phyloP scores from a whole-genome alignment of 2,888 invertebrate species.

The Chydorus sphaericus region DNA sequence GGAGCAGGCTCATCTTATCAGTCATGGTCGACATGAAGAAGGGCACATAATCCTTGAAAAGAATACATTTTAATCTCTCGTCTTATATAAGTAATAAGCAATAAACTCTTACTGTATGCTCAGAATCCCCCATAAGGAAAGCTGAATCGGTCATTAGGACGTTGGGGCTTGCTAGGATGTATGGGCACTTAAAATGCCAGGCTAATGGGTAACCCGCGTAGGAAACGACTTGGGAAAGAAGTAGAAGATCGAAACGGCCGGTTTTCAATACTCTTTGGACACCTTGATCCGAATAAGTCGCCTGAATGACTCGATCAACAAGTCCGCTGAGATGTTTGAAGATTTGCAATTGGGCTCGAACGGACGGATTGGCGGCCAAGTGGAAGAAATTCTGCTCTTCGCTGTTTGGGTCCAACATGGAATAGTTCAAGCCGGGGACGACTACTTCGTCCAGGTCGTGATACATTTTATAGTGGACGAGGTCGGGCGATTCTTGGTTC shows the following conservation, averaged over 20 bases:
- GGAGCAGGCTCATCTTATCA: slow-evolving; percentile 36
- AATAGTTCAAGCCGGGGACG: neutral
- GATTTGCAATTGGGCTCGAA: neutral
- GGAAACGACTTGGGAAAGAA: neutral
- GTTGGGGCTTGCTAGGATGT: slow-evolving; percentile 24
- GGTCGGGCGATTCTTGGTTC: neutral
- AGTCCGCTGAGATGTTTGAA: neutral
- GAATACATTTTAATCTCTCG: slow-evolving; percentile 27
- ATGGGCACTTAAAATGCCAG: slow-evolving; percentile 24
- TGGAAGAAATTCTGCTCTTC: neutral
- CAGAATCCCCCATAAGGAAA: slow-evolving; percentile 14
- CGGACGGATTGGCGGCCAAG: neutral
- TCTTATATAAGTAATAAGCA: neutral
- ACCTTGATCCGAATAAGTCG: neutral
- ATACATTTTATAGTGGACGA: neutral
- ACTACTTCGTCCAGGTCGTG: neutral
- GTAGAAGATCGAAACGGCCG: neutral
- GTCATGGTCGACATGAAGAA: slow-evolving; percentile 24
- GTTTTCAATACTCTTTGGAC: neutral
- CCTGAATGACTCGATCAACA: neutral
- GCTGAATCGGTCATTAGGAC: slow-evolving; percentile 12
- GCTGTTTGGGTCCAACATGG: neutral
- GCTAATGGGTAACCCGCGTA: slow-evolving; percentile 3
- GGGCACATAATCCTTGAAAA: slow-evolving; percentile 23
- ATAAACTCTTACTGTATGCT: slow-evolving; percentile 17